Percentiles rank a stretch among this genome's conserved stretches.
phyloP scores from a whole-genome alignment of 1,140 invertebrate species.

The Chlorops oryzae region DNA sequence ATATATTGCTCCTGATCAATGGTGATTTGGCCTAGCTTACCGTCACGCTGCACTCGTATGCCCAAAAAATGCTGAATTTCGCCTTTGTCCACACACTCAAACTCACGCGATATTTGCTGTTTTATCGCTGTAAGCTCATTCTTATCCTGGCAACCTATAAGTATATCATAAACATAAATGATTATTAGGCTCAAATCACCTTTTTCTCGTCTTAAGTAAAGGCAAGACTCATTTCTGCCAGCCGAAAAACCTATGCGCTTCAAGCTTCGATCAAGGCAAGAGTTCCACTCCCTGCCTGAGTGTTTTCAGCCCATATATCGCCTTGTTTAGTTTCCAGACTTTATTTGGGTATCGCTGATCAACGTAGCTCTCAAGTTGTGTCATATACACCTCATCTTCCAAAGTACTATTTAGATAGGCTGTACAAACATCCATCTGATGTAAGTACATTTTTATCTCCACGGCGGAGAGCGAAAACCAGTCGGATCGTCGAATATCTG shows the following conservation, averaged over 20 bases:
- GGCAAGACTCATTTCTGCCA: slow-evolving; percentile 30
- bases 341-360: slow-evolving; percentile 19
- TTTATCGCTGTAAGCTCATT: slow-evolving; percentile 5
- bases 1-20: slow-evolving; percentile 15
- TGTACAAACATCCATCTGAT: slow-evolving; percentile 44
- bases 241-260: slow-evolving; percentile 23
- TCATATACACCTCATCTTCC: slow-evolving; percentile 33
- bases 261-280: slow-evolving; percentile 26
- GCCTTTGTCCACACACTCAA: slow-evolving; percentile 26
- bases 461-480: slow-evolving; percentile 30
- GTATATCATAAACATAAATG: slow-evolving; percentile 9
- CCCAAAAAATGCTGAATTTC: slow-evolving; percentile 30
- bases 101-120: slow-evolving; percentile 11
- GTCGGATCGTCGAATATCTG: slow-evolving; percentile 30
- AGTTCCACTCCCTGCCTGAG: slow-evolving; percentile 27
- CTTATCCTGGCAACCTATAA: slow-evolving; percentile 7
- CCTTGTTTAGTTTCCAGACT: slow-evolving; percentile 15
- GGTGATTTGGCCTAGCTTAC: slow-evolving; percentile 5
- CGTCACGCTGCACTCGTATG: slow-evolving; percentile 27
- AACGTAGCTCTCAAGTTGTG: slow-evolving; percentile 9
- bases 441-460: slow-evolving; percentile 28
- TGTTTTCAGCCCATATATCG: slow-evolving; percentile 18
- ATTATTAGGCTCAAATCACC: not conserved
- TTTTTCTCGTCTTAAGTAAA: slow-evolving; percentile 21
- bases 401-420: slow-evolving; percentile 48